These are phyloP conservation scores for Cyprinodon tularosa DNA, from an alignment of 2,113 vertebrate genomes.

Conservation along the genomic window DNA sequence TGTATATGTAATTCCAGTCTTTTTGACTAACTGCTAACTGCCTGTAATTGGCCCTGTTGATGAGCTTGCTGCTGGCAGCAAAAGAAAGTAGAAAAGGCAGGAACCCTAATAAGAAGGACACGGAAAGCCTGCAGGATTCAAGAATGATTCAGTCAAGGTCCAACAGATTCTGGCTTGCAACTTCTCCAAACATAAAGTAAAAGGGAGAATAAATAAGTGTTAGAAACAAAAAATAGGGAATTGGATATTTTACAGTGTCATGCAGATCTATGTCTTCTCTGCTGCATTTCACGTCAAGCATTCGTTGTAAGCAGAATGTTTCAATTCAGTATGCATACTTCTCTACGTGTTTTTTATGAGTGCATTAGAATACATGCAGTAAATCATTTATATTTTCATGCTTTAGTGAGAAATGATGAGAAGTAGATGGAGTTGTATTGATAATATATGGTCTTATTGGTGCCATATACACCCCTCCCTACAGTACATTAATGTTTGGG, in stretches of 20 bases:
- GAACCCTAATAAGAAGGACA: slow-evolving; percentile 67
- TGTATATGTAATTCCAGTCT: slow-evolving; percentile 33
- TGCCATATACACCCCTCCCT: slow-evolving; percentile 31
- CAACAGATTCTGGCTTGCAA: slow-evolving; percentile 46
- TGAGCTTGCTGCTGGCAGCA: slow-evolving; percentile 52
- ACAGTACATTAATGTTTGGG: slow-evolving; percentile 33
- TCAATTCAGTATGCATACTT: slow-evolving; percentile 6
- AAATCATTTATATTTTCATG: slow-evolving; percentile 1
- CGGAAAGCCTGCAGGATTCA: slow-evolving; percentile 51
- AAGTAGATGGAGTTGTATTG: slow-evolving; percentile 15
- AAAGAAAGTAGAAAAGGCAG: slow-evolving; percentile 60
- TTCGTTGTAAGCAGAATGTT: background rate
- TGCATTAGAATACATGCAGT: slow-evolving; percentile 4
- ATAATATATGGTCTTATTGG: slow-evolving; percentile 23
- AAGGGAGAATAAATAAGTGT: slow-evolving; percentile 16
- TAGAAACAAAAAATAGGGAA: slow-evolving; percentile 19
- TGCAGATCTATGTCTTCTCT: background rate
- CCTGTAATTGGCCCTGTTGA: slow-evolving; percentile 57
- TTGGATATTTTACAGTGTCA: slow-evolving; percentile 12
- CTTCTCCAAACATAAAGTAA: slow-evolving; percentile 46
- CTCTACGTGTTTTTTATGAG: slow-evolving; percentile 18
- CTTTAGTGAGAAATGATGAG: slow-evolving; percentile 2
- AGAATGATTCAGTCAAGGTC: slow-evolving; percentile 57
- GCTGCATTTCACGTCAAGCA: background rate
- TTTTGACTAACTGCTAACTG: slow-evolving; percentile 55